phyloP scores from a whole-genome alignment of 2,888 invertebrate genomes.

The Drosophila glabriapex region DNA sequence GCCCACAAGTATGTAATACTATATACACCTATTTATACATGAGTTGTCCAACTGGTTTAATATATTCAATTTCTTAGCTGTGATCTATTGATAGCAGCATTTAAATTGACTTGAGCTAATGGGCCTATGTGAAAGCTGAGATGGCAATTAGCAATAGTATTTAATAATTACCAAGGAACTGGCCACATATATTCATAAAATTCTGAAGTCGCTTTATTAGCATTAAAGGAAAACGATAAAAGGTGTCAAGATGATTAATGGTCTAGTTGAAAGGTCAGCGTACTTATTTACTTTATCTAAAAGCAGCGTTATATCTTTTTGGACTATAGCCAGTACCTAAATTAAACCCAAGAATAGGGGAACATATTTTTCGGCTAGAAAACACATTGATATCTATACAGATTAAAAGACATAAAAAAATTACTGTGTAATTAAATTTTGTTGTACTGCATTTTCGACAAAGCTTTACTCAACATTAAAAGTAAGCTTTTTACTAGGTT shows the following conservation, averaged over 20 bases:
- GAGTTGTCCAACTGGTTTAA: constrained; percentile 48
- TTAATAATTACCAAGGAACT: constrained; percentile 15
- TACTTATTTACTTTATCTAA: neutral
- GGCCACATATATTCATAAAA: neutral
- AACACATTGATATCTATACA: neutral
- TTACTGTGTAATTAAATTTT: neutral
- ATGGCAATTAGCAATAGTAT: constrained; percentile 46
- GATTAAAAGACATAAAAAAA: neutral
- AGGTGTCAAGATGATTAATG: constrained; percentile 34
- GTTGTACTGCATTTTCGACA: neutral
- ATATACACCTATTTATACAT: constrained; percentile 1
- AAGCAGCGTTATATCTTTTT: neutral
- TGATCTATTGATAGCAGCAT: constrained; percentile 58
- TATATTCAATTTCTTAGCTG: constrained; percentile 45
- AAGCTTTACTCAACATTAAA: neutral
- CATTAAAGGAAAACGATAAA: neutral
- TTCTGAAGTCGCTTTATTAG: neutral
- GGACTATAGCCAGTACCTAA: neutral
- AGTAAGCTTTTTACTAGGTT: neutral
- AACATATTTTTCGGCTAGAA: neutral
- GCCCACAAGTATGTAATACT: constrained; percentile 19
- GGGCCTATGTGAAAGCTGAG: constrained; percentile 25
- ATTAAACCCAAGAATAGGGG: no score
- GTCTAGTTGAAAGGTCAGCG: neutral
- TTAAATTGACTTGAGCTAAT: constrained; percentile 42